A percentile compares a stretch with the other conserved stretches of the same genome.
Evolutionary conservation across 1,140 invertebrate species (phyloP).

Genomic region (Penaeus japonicus): DNA sequence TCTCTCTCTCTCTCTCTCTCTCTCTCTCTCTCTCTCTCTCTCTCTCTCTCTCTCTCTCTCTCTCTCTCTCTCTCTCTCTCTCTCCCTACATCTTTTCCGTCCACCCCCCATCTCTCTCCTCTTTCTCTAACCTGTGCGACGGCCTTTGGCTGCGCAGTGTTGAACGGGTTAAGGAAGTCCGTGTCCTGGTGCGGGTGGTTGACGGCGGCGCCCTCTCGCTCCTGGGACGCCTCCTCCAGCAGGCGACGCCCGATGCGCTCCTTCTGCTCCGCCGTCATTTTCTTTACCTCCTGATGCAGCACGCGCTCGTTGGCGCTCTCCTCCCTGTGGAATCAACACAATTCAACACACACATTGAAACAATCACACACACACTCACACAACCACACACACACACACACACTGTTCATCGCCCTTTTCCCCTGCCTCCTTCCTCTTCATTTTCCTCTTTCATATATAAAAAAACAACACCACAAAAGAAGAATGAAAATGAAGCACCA

Average conservation of each 20-base stretch:
- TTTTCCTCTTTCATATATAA: no score
- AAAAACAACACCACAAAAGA: no score
- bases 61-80: not conserved
- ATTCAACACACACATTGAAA: no score
- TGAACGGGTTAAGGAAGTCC: constrained; percentile 57
- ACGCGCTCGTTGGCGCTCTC: constrained; percentile 31
- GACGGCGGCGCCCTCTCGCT: not conserved
- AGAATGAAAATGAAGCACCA: no score
- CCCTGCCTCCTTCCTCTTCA: no score
- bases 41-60: no score
- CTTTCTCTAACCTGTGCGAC: not conserved
- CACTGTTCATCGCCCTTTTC: no score
- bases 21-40: no score
- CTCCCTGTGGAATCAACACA: constrained; percentile 1
- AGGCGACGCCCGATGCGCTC: constrained; percentile 27
- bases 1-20: not conserved
- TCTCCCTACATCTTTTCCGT: no score
- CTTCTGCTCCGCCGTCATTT: constrained; percentile 37
- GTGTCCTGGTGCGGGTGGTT: constrained; percentile 34
- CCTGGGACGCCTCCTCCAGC: constrained; percentile 30
- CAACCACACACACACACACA: no score
- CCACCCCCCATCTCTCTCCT: not conserved
- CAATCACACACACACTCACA: no score
- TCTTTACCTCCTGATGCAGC: constrained; percentile 39
- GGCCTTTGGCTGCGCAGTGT: constrained; percentile 34